Evolutionary conservation across 2,113 vertebrate species (phyloP), one percentile per base, ranked within the genome.

Genomic region (Clarias macrocephalus): DNA sequence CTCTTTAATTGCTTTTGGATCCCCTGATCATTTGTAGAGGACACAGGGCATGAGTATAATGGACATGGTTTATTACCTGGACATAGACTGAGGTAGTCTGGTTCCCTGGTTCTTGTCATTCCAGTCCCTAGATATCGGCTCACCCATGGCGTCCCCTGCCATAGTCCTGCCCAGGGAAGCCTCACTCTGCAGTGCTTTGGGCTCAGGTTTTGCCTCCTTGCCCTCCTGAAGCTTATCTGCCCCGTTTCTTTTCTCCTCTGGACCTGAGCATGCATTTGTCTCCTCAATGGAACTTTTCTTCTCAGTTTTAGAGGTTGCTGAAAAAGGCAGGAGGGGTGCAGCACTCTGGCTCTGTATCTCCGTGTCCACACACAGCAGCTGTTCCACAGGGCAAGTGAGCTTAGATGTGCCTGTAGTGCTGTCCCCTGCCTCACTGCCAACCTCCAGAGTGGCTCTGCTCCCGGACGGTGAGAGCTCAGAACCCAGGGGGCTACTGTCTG

Each of bases 391-490:
- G 91, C 94, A 89, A 0, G 54, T 65, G 9, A 59, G 86, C 75
- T 87, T 91, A 3, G 83, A 89, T 15, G 91, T 52, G 25, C 57
- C 73, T 37, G 59, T 87, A 0, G 72, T 21, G 8, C 33, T 73
- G 13, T 86, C 92, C 12, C 18, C 85, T 3, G 76, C 90, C 0
- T 59, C 85, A 0, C 92, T 92, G 15, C 83, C 94, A 6, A 95
- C 93, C 91, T 93, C 93, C 89, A 95, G 90, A 86, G 92, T 86
- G 82, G 92, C 95, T 85, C 93, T 92, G 88, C 96, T 96, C 92
- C 96, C 96, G 21, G 95, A 90, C 3, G 96, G 96, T 1, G 96
- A 97, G 79, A 95, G 92, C 80, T 96, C 96, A 0, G 96, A 95
- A 62, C 93, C 95, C 73, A 93, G 0, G 0, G 96, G 95, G 89